A percentile compares a stretch with the other conserved stretches of the same genome.
Evolutionary conservation across 2,888 invertebrate species (phyloP).

Genomic region (Epicampocera succincta): DNA sequence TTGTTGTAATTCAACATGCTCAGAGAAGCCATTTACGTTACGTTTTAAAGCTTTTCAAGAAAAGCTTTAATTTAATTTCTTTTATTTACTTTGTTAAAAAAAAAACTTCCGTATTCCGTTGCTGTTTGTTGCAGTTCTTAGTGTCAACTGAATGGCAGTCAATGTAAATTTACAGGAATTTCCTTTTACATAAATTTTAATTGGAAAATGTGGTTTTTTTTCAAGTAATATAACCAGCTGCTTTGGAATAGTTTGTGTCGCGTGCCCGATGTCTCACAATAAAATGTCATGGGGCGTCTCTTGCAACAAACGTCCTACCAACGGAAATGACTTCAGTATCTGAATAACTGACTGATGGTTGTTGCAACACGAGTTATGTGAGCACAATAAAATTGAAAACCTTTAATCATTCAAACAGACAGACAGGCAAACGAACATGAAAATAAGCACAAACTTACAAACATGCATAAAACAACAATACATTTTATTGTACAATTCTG

Average conservation of each 20-base stretch:
- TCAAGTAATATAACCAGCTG: constrained; percentile 17
- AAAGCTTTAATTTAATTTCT: constrained; percentile 39
- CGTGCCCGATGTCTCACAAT: constrained; percentile 84
- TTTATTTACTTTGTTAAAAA: constrained; percentile 1
- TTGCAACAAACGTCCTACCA: constrained; percentile 73
- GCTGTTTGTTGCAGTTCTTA: constrained; percentile 45
- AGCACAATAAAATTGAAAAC: constrained; percentile 54
- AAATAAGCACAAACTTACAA: background rate
- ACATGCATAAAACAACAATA: constrained; percentile 13
- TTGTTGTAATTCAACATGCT: constrained; percentile 78
- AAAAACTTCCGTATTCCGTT: constrained; percentile 40
- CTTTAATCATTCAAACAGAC: constrained; percentile 55
- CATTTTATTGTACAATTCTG: constrained; percentile 37
- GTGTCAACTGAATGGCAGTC: constrained; percentile 57
- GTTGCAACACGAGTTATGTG: constrained; percentile 61
- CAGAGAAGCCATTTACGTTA: constrained; percentile 77
- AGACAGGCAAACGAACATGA: constrained; percentile 20
- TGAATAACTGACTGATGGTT: constrained; percentile 71
- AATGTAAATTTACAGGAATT: constrained; percentile 62
- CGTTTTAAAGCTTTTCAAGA: constrained; percentile 41
- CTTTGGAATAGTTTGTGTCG: constrained; percentile 82
- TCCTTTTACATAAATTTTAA: constrained; percentile 61
- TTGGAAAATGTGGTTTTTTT: constrained; percentile 59
- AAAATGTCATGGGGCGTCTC: constrained; percentile 83
- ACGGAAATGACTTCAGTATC: constrained; percentile 80